Evolutionary conservation across 2,797 vertebrate genomes (phyloP).

Genomic region (Acanthurus lineatus): DNA sequence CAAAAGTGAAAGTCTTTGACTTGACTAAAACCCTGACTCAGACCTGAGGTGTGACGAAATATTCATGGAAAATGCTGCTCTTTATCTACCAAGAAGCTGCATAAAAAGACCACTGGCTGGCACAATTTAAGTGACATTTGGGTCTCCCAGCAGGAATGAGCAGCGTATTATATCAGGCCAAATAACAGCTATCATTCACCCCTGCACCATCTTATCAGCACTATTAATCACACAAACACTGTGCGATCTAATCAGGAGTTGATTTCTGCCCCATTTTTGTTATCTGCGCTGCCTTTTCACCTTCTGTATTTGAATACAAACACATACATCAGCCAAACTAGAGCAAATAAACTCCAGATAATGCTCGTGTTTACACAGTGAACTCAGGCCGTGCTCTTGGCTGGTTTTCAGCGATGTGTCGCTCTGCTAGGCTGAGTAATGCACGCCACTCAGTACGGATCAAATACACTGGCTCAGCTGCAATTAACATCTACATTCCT

Average conservation of each 20-base stretch:
- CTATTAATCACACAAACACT: constrained; percentile 39
- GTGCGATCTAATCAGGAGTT: constrained; percentile 51
- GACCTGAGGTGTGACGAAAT: not conserved
- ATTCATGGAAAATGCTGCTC: not conserved
- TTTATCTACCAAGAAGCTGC: not conserved
- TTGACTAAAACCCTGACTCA: constrained; percentile 17
- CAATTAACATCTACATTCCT: constrained; percentile 64
- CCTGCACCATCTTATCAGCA: constrained; percentile 39
- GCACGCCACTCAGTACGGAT: constrained; percentile 36
- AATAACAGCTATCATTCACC: constrained; percentile 9
- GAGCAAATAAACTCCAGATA: constrained; percentile 64
- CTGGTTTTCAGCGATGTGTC: constrained; percentile 56
- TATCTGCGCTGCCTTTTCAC: constrained; percentile 49
- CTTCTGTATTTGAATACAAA: constrained; percentile 43
- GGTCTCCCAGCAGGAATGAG: not conserved
- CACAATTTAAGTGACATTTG: not conserved
- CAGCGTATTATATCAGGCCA: constrained; percentile 22
- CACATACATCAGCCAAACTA: constrained; percentile 51
- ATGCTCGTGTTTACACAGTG: constrained; percentile 59
- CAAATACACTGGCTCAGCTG: constrained; percentile 42
- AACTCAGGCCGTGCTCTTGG: constrained; percentile 52
- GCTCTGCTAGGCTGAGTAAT: constrained; percentile 50
- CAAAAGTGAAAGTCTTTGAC: constrained; percentile 40
- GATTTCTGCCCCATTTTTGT: constrained; percentile 32
- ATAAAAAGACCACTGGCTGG: not conserved